A percentile compares a stretch with the other conserved stretches of the same genome.
phyloP scores from a whole-genome alignment of 2,888 invertebrate genomes.

The Odontomyia ornata region DNA sequence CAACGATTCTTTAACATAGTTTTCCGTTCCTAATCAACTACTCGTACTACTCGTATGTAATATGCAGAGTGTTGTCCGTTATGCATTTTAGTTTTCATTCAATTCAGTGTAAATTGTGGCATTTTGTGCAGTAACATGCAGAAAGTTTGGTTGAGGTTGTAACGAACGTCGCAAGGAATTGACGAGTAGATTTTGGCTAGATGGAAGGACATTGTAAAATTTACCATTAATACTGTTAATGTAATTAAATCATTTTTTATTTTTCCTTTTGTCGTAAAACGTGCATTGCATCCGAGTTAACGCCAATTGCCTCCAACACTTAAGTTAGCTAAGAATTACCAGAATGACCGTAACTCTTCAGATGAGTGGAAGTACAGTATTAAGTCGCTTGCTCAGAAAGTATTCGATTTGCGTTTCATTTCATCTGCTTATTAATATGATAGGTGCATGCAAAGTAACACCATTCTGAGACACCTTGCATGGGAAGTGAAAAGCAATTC shows the following conservation, averaged over 20 bases:
- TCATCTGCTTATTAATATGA: neutral
- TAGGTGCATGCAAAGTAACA: no score
- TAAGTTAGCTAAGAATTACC: neutral
- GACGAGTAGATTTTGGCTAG: neutral
- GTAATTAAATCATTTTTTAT: neutral
- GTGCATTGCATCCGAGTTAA: neutral
- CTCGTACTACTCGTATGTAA: neutral
- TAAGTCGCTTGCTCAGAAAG: neutral
- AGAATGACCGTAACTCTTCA: neutral
- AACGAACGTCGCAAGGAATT: neutral
- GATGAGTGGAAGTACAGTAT: neutral
- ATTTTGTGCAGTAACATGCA: constrained; percentile 5
- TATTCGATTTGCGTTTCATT: neutral
- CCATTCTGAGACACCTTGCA: no score
- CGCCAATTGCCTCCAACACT: neutral
- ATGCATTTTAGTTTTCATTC: constrained; percentile 17
- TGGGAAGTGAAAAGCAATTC: no score
- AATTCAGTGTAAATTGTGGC: constrained; percentile 9
- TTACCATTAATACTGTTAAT: neutral
- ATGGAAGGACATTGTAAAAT: neutral
- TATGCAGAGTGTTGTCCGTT: constrained; percentile 27
- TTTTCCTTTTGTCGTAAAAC: neutral
- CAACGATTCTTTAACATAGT: neutral
- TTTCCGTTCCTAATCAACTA: constrained; percentile 13
- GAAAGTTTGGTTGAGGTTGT: constrained; percentile 5